A percentile compares a stretch with the other conserved stretches of the same genome.
These are phyloP conservation scores for Amniataba percoides DNA, from an alignment of 2,797 vertebrate genomes.

Conservation along the genomic window DNA sequence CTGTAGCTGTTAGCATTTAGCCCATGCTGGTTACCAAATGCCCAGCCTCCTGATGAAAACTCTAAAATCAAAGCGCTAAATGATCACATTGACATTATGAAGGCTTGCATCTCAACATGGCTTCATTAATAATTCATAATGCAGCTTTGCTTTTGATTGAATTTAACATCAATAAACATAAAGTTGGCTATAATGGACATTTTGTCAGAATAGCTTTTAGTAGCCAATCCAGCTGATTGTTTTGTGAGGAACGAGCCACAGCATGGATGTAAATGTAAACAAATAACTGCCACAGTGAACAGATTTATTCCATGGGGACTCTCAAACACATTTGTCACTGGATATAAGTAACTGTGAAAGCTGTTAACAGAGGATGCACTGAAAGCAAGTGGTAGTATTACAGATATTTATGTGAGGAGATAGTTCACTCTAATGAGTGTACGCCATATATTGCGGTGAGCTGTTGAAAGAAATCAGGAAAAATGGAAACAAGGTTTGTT, in stretches of 20 bases:
- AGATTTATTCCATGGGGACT: not conserved
- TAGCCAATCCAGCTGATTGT: not conserved
- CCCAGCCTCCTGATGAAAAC: conserved; percentile 26
- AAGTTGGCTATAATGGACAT: conserved; percentile 8
- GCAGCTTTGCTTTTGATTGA: conserved; percentile 32
- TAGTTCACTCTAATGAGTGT: conserved; percentile 15
- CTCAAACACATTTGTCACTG: not conserved
- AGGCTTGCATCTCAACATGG: conserved; percentile 18
- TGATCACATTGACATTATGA: conserved; percentile 30
- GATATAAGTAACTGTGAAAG: conserved; percentile 12
- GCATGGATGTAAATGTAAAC: not conserved
- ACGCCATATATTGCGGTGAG: conserved; percentile 1
- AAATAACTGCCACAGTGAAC: not conserved
- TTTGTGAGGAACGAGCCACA: not conserved
- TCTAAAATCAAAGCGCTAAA: conserved; percentile 35
- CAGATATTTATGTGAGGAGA: not conserved
- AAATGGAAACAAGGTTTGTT: not conserved
- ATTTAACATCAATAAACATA: conserved; percentile 29
- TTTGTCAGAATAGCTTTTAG: conserved; percentile 29
- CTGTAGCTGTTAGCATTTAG: conserved; percentile 13
- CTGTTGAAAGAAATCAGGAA: not conserved
- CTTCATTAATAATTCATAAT: conserved; percentile 33
- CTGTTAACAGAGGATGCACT: not conserved
- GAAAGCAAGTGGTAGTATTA: not conserved
- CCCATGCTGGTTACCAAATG: conserved; percentile 9